Evolutionary conservation across 2,888 invertebrate genomes (phyloP).

Genomic region (Caradrina clavipalpis): DNA sequence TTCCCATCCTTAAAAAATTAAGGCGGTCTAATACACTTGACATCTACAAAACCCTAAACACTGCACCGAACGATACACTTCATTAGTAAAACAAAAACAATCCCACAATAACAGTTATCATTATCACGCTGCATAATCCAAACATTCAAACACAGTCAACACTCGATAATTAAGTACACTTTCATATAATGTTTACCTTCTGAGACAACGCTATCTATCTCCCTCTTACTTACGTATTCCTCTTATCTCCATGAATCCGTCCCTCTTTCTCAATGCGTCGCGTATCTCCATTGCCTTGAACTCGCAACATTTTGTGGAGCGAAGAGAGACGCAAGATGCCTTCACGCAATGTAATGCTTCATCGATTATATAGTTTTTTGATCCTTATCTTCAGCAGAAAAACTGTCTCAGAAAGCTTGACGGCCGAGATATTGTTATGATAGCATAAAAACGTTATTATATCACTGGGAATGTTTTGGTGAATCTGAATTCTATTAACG

Average conservation of each 20-base stretch:
- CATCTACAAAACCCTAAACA: conserved; percentile 10
- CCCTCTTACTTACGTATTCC: conserved; percentile 9
- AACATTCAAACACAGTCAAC: conserved; percentile 51
- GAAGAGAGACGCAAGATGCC: conserved; percentile 58
- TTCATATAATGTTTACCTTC: conserved; percentile 65
- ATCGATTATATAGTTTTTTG: conserved; percentile 62
- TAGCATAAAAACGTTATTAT: conserved; percentile 52
- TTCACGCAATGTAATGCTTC: conserved; percentile 62
- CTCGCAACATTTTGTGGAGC: conserved; percentile 63
- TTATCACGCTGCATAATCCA: conserved; percentile 46
- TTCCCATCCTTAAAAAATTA: too few species aligned
- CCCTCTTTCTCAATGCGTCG: conserved; percentile 10
- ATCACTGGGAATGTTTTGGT: conserved; percentile 36
- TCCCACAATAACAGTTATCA: conserved; percentile 31
- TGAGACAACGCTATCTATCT: conserved; percentile 34
- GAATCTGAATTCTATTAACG: conserved; percentile 42
- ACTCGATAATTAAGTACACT: conserved; percentile 64
- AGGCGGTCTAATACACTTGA: conserved; percentile 3
- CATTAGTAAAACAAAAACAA: conserved; percentile 12
- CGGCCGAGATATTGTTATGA: conserved; percentile 46
- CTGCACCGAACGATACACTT: conserved; percentile 8
- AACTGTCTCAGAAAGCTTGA: conserved; percentile 62
- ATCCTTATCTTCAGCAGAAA: conserved; percentile 57
- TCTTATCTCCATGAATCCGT: conserved; percentile 23
- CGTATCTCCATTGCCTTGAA: conserved; percentile 57